These are phyloP conservation scores for Apantesis nais DNA, from an alignment of 2,888 invertebrate species.

Conservation along the genomic window DNA sequence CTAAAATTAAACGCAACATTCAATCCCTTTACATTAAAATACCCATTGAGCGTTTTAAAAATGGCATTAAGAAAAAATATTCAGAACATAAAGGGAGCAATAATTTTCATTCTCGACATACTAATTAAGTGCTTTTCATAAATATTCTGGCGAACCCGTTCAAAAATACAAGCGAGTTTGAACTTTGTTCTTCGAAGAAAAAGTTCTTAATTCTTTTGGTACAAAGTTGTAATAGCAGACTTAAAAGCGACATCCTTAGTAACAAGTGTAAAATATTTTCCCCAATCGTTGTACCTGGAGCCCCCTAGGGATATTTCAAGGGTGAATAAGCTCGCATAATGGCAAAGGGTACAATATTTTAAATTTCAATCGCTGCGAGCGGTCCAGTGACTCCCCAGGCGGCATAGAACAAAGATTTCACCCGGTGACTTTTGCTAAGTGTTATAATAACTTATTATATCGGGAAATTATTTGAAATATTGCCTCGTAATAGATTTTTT, in stretches of 20 bases:
- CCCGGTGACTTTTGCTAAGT: slow-evolving; percentile 79
- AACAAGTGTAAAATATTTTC: slow-evolving; percentile 86
- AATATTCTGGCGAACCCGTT: slow-evolving; percentile 66
- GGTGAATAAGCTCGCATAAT: slow-evolving; percentile 86
- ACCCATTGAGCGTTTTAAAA: slow-evolving; percentile 39
- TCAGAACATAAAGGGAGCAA: slow-evolving; percentile 42
- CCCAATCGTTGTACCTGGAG: slow-evolving; percentile 84
- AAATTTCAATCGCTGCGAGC: slow-evolving; percentile 86
- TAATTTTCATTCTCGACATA: slow-evolving; percentile 82
- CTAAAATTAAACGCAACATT: slow-evolving; percentile 23
- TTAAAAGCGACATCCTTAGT: slow-evolving; percentile 83
- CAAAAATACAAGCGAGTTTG: slow-evolving; percentile 45
- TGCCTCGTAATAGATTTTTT: slow-evolving; percentile 31
- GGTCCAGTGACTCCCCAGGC: slow-evolving; percentile 74
- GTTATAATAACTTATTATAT: slow-evolving; percentile 76
- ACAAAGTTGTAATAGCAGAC: slow-evolving; percentile 65
- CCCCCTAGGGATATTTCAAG: slow-evolving; percentile 86
- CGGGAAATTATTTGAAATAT: slow-evolving; percentile 58
- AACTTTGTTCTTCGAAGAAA: slow-evolving; percentile 51
- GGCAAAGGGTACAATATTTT: slow-evolving; percentile 86
- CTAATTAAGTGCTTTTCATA: slow-evolving; percentile 85
- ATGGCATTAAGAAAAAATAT: slow-evolving; percentile 37
- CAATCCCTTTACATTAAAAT: slow-evolving; percentile 33
- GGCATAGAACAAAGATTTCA: slow-evolving; percentile 80
- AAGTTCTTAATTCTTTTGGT: slow-evolving; percentile 55